These are phyloP conservation scores for Heteromyza rotundicornis DNA, from an alignment of 2,888 invertebrate species.

Conservation along the genomic window DNA sequence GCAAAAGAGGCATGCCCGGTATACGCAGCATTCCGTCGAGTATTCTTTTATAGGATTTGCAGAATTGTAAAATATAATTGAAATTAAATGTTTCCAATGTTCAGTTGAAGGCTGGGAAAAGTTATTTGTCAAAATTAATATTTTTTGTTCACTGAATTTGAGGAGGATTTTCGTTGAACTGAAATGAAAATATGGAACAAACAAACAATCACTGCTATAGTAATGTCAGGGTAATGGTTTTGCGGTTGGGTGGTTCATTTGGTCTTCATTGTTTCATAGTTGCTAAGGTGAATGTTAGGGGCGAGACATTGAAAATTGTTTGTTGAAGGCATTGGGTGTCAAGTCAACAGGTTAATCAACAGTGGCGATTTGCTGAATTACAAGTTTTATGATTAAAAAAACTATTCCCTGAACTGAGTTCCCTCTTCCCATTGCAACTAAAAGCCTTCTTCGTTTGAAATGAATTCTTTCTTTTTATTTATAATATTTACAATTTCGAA, in stretches of 20 bases:
- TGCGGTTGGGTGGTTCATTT: too few species aligned
- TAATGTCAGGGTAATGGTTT: neutral
- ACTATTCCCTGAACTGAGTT: too few species aligned
- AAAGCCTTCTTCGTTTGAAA: too few species aligned
- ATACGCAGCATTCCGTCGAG: constrained; percentile 64
- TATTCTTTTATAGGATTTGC: neutral
- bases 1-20: constrained; percentile 74
- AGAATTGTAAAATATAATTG: neutral
- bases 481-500: constrained; percentile 39
- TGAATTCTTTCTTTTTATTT: too few species aligned
- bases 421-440: too few species aligned
- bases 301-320: neutral
- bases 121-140: too few species aligned
- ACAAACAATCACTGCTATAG: neutral
- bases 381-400: too few species aligned
- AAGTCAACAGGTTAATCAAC: neutral
- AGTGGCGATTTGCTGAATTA: too few species aligned
- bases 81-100: neutral
- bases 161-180: too few species aligned
- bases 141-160: too few species aligned
- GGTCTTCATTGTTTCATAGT: neutral
- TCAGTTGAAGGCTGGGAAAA: neutral
- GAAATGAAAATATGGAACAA: neutral
- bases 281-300: neutral
- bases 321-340: neutral